These are phyloP conservation scores for Centruroides sculpturatus DNA, from an alignment of 1,140 invertebrate genomes.

Conservation along the genomic window DNA sequence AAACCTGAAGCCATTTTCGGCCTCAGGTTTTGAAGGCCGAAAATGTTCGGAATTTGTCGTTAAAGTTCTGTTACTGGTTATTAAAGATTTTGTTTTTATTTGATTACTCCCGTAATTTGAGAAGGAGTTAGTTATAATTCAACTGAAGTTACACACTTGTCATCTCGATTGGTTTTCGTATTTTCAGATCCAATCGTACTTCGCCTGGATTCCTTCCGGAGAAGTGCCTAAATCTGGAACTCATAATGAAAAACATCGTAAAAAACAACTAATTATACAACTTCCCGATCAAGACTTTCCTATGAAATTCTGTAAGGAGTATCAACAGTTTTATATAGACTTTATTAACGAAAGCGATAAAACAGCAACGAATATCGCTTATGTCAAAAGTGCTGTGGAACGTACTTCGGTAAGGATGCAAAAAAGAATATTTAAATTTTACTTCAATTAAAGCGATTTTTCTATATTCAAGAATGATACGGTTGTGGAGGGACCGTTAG, in stretches of 20 bases:
- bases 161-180: too few relatives aligned
- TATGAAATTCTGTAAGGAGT: constrained; percentile 63
- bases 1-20: too few relatives aligned
- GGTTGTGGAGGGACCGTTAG: constrained; percentile 43
- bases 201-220: constrained; percentile 53
- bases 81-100: too few relatives aligned
- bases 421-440: too few relatives aligned
- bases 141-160: too few relatives aligned
- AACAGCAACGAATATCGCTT: constrained; percentile 85
- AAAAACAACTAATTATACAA: constrained; percentile 71
- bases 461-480: constrained; percentile 39
- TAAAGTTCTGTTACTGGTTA: too few relatives aligned
- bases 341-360: constrained; percentile 84
- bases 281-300: constrained; percentile 89
- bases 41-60: too few relatives aligned
- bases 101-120: too few relatives aligned
- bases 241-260: constrained; percentile 57
- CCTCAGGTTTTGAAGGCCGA: too few relatives aligned
- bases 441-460: too few relatives aligned
- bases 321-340: constrained; percentile 64
- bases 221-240: constrained; percentile 59
- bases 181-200: constrained; percentile 48
- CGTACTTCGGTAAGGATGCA: constrained; percentile 28
- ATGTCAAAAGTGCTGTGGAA: constrained; percentile 40
- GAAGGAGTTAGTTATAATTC: too few relatives aligned